Conservation (phyloP, 2,888 invertebrate species). For the Lasiommata megera region DNA sequence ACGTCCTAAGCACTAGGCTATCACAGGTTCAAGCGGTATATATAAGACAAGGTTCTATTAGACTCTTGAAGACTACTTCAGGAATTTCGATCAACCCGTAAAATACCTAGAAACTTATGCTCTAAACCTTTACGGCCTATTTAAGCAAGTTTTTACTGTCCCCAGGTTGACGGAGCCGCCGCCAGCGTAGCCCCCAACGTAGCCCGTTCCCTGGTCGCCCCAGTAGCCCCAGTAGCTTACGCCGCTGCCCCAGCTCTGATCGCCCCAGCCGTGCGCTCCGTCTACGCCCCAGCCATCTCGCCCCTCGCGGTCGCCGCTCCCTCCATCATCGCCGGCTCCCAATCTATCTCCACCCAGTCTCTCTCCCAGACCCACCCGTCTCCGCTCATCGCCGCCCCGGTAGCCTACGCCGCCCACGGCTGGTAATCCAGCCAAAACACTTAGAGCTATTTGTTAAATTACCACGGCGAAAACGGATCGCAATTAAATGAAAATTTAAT, state of each 20-base stretch:
- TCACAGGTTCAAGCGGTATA: too few species aligned
- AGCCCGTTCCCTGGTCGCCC: conserved; percentile 36
- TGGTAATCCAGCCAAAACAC: conserved; percentile 23
- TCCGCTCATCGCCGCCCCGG: conserved; percentile 1
- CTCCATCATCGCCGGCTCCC: conserved; percentile 13
- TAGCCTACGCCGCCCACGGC: conserved; percentile 20
- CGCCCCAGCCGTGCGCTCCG: conserved; percentile 9
- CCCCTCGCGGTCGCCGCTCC: conserved; percentile 15
- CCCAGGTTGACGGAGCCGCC: conserved; percentile 53
- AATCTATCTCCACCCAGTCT: conserved; percentile 15
- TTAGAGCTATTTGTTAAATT: background rate
- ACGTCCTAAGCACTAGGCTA: too few species aligned
- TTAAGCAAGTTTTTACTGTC: background rate
- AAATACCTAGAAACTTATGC: too few species aligned
- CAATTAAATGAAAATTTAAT: conserved; percentile 3
- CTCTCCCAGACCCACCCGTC: conserved; percentile 21
- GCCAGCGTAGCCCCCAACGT: conserved; percentile 39
- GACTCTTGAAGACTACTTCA: too few species aligned
- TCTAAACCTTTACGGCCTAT: too few species aligned
- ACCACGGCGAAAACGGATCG: conserved; percentile 10
- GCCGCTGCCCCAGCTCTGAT: conserved; percentile 14
- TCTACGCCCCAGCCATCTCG: conserved; percentile 1
- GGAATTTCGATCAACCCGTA: too few species aligned
- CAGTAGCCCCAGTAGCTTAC: conserved; percentile 29
- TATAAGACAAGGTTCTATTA: too few species aligned